A percentile compares a stretch with the other conserved stretches of the same genome.
phyloP scores from a whole-genome alignment of 1,140 invertebrate genomes.

The Neodiprion pinetum region DNA sequence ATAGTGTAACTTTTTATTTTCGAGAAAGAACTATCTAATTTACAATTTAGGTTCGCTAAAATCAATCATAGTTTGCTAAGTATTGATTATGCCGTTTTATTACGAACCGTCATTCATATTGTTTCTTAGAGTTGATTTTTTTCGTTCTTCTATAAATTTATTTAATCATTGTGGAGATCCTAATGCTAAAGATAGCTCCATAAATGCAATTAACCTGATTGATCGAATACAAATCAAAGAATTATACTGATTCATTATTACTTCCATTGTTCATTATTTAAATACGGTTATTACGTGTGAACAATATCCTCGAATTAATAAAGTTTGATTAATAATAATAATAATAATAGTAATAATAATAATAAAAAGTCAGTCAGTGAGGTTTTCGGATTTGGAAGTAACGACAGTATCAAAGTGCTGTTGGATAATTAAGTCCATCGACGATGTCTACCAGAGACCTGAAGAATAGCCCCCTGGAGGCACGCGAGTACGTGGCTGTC shows the following conservation, averaged over 20 bases:
- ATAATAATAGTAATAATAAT: constrained; percentile 6
- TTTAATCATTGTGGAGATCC: not conserved
- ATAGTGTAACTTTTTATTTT: constrained; percentile 42
- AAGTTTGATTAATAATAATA: not conserved
- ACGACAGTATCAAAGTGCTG: constrained; percentile 16
- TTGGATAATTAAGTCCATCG: constrained; percentile 8
- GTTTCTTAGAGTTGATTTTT: constrained; percentile 11
- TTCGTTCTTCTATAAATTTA: not conserved
- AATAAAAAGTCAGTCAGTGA: constrained; percentile 8
- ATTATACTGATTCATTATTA: constrained; percentile 1
- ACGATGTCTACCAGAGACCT: constrained; percentile 58
- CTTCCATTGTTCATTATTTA: constrained; percentile 1
- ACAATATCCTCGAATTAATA: constrained; percentile 7
- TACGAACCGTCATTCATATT: not conserved
- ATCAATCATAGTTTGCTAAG: constrained; percentile 7
- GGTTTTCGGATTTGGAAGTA: constrained; percentile 21
- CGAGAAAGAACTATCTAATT: constrained; percentile 19
- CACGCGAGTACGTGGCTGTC: constrained; percentile 52
- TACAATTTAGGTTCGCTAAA: constrained; percentile 17
- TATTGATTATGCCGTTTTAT: constrained; percentile 1
- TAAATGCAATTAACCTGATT: not conserved
- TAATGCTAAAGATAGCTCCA: not conserved
- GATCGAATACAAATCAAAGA: constrained; percentile 2
- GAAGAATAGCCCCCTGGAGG: constrained; percentile 63
- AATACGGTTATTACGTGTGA: not conserved